phyloP scores from a whole-genome alignment of 2,888 invertebrate species.

The Diaprepes abbreviatus region DNA sequence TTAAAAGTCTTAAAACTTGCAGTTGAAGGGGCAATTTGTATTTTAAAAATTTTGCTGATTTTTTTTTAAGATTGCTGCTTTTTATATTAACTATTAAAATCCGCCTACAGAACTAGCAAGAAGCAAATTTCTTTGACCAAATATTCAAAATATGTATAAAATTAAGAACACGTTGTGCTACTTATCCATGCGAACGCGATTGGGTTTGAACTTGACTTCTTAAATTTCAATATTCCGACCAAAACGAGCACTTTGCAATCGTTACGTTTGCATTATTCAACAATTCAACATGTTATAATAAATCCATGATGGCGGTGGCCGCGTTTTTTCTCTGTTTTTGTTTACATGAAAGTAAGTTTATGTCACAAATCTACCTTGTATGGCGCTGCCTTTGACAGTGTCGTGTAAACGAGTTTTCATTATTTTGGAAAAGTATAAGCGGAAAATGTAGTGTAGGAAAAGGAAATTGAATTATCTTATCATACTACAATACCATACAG shows the following conservation, averaged over 20 bases:
- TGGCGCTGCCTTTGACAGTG: conserved; percentile 10
- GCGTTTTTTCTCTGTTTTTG: conserved; percentile 2
- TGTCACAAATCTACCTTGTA: conserved; percentile 18
- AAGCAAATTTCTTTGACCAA: too few species aligned
- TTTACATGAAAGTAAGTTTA: conserved; percentile 37
- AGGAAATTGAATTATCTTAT: too few species aligned
- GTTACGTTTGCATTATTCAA: conserved; percentile 40
- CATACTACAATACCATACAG: too few species aligned
- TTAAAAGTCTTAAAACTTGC: too few species aligned
- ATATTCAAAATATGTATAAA: too few species aligned
- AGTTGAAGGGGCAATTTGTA: too few species aligned
- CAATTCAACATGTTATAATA: conserved; percentile 5
- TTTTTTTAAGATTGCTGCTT: too few species aligned
- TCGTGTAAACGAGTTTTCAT: neutral
- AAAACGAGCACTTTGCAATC: conserved; percentile 10
- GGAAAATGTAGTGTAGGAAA: too few species aligned
- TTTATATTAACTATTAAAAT: too few species aligned
- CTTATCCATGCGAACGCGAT: conserved; percentile 6
- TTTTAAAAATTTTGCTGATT: too few species aligned
- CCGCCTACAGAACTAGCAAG: too few species aligned
- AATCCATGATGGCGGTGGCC: neutral
- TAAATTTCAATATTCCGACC: conserved; percentile 33
- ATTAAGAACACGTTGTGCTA: conserved; percentile 12
- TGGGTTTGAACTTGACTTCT: conserved; percentile 29
- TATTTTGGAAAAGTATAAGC: too few species aligned